A percentile compares a stretch with the other conserved stretches of the same genome.
These are phyloP conservation scores for Leptopterna dolabrata DNA, from an alignment of 2,888 invertebrate genomes.

Conservation along the genomic window DNA sequence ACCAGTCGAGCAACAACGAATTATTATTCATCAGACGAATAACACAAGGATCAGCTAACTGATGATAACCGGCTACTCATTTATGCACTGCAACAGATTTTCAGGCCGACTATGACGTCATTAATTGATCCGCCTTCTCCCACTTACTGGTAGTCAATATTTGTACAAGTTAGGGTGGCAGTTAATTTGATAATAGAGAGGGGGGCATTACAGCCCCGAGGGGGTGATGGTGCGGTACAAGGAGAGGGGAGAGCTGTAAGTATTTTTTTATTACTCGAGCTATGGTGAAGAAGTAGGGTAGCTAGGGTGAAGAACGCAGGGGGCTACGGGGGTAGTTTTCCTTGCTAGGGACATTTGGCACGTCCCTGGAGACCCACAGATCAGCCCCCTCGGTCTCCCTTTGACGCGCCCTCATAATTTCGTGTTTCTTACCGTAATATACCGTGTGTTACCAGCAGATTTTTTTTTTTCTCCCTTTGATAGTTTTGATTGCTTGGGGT, in stretches of 20 bases:
- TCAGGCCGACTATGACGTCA: neutral
- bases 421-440: neutral
- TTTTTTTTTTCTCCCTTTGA: neutral
- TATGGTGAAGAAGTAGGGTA: neutral
- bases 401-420: slow-evolving; percentile 30
- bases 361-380: slow-evolving; percentile 21
- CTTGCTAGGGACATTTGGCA: slow-evolving; percentile 15
- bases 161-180: neutral
- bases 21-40: neutral
- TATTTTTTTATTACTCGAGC: neutral
- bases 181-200: slow-evolving; percentile 44
- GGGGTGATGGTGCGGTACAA: neutral
- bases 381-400: slow-evolving; percentile 4
- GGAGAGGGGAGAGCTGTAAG: neutral
- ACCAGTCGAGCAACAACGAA: no score
- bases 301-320: neutral
- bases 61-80: neutral
- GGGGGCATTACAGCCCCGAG: slow-evolving; percentile 29
- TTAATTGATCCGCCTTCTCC: slow-evolving; percentile 17
- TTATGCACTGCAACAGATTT: slow-evolving; percentile 15
- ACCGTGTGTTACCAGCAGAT: neutral
- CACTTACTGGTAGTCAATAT: slow-evolving; percentile 29
- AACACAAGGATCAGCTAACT: neutral
- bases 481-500: neutral
- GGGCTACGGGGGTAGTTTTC: neutral